These are phyloP conservation scores for Brachyhypopomus occidentalis DNA, from an alignment of 2,113 vertebrate genomes.

Conservation along the genomic window DNA sequence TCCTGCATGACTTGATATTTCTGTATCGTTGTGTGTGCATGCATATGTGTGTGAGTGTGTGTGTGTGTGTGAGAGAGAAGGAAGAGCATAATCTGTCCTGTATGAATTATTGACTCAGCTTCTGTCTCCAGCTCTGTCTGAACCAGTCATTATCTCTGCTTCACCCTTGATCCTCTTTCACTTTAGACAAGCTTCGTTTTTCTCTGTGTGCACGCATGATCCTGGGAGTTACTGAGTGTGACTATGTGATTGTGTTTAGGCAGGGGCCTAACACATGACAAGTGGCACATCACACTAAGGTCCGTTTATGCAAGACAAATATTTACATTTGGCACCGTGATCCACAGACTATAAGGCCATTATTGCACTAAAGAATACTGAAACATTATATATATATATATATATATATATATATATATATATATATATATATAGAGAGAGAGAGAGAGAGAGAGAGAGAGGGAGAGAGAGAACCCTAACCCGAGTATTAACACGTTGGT, in stretches of 20 bases:
- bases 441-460: no score
- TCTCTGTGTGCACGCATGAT: background rate
- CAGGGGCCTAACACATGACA: background rate
- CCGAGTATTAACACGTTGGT: background rate
- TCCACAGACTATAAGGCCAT: no score
- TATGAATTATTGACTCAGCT: constrained; percentile 7
- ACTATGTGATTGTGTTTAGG: background rate
- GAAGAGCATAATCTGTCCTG: background rate
- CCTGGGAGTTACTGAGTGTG: no score
- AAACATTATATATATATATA: background rate
- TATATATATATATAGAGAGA: no score
- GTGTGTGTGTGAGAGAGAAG: background rate
- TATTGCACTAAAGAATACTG: background rate
- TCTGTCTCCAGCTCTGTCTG: constrained; percentile 3
- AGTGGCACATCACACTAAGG: no score
- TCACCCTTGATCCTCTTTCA: background rate
- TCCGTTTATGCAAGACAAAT: no score
- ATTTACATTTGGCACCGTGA: no score
- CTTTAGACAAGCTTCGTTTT: background rate
- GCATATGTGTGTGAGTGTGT: background rate
- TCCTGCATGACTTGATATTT: background rate
- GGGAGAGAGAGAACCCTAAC: no score
- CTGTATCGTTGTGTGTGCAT: background rate
- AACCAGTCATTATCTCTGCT: background rate
- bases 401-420: no score